Evolutionary conservation across 1,140 invertebrate genomes (phyloP), one percentile per base, ranked within the genome.

Genomic region (Drosophila pallidifrons): DNA sequence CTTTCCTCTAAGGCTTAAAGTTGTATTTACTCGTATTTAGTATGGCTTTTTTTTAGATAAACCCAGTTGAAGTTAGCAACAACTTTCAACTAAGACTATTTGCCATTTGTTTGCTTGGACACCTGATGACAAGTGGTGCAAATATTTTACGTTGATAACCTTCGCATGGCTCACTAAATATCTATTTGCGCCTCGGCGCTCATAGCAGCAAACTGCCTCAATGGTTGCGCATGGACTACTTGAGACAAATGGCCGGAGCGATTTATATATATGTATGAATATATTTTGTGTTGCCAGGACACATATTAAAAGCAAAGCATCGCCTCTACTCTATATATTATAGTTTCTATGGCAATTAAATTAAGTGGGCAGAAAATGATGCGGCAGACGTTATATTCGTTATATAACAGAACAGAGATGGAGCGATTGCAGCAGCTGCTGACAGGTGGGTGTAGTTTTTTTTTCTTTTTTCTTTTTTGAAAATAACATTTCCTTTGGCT

Each of bases 291-390:
- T 87, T 82, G 80, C 82, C 70, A 86, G 82, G 82, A 87, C 82
- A 86, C 82, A 86, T 72, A 82, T 82, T 85, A 79, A 79, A 71
- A 57, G 59, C 30, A 30, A 64, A 59, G 51, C 49, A 76, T 57
- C 71, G 52, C 13, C 52, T 38, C 52, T 16, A 55, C 52, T 38
- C 52, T 16, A 55, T 67, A 66, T n/a, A n/a, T n/a, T n/a, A n/a
- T 64, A 82, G 83, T 87, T 88, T 52, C 83, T 74, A 83, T 79
- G 78, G 65, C 68, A 70, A 67, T 80, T 75, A 77, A 82, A 87
- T 71, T 74, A 69, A 79, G 76, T 77, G 45, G 68, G 64, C 60
- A 30, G 20, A 16, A 63, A 51, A 58, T 63, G 61, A 77, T 66
- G 38, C 11, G 46, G 32, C 13, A 55, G 49, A 66, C 15, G 66